These are phyloP conservation scores for Drosophila barbarae DNA, from an alignment of 2,888 invertebrate species.

Conservation along the genomic window DNA sequence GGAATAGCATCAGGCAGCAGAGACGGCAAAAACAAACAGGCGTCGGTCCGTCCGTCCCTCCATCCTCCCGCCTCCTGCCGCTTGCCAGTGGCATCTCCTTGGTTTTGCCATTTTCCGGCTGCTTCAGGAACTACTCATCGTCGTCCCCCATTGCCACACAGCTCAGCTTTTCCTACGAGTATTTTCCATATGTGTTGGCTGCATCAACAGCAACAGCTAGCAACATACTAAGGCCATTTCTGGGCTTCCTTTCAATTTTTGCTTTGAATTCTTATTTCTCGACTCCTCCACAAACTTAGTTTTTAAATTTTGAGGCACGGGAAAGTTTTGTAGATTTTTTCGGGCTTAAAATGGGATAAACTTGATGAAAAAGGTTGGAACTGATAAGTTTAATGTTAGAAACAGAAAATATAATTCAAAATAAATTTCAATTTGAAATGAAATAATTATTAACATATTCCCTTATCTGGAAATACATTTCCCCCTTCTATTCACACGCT, in stretches of 20 bases:
- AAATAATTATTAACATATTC: not conserved
- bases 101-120: constrained; percentile 27
- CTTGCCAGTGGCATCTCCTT: constrained; percentile 42
- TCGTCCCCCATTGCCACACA: constrained; percentile 13
- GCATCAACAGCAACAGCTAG: constrained; percentile 20
- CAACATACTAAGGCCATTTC: constrained; percentile 29
- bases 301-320: constrained; percentile 1
- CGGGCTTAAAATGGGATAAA: not conserved
- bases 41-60: constrained; percentile 31
- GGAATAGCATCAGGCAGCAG: constrained; percentile 61
- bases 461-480: not conserved
- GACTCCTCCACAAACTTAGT: not conserved
- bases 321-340: not conserved
- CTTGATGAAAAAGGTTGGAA: not conserved
- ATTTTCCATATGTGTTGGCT: constrained; percentile 39
- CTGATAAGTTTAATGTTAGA: not conserved
- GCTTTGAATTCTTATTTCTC: constrained; percentile 22
- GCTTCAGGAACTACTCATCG: constrained; percentile 16
- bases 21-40: constrained; percentile 56
- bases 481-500: constrained; percentile 8
- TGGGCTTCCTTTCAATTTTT: constrained; percentile 27
- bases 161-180: constrained; percentile 16
- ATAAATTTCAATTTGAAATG: not conserved
- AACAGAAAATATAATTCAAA: not conserved
- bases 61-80: constrained; percentile 16